Evolutionary conservation across 2,113 vertebrate genomes (phyloP).

Genomic region (Apteryx owenii): DNA sequence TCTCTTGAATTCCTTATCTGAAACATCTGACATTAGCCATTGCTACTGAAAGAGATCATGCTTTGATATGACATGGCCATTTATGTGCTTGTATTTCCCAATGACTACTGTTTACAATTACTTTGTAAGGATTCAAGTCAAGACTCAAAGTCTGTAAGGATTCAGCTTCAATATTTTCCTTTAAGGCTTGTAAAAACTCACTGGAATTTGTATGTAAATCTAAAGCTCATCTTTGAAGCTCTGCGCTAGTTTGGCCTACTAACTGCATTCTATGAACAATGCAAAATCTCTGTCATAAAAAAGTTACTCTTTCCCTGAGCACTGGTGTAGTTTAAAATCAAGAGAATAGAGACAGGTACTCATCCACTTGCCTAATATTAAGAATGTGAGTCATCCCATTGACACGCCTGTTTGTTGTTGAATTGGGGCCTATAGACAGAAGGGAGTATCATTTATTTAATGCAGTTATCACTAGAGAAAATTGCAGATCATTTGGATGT

Average conservation of each 20-base stretch:
- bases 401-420: background rate
- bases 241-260: background rate
- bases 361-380: background rate
- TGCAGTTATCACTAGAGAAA: slow-evolving; percentile 5
- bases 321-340: background rate
- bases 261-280: background rate
- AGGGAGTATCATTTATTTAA: slow-evolving; percentile 1
- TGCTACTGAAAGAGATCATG: background rate
- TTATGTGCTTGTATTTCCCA: background rate
- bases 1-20: background rate
- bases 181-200: background rate
- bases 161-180: background rate
- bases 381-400: slow-evolving; percentile 1
- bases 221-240: background rate
- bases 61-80: background rate
- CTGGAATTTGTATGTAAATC: background rate
- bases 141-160: background rate
- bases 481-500: background rate
- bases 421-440: slow-evolving; percentile 27
- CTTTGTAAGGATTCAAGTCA: too few relatives aligned
- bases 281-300: background rate
- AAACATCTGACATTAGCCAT: background rate
- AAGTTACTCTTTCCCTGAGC: background rate
- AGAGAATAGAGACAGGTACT: background rate
- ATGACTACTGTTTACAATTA: background rate